Evolutionary conservation across 2,888 invertebrate genomes (phyloP).

Genomic region (Stenodera caucasica): DNA sequence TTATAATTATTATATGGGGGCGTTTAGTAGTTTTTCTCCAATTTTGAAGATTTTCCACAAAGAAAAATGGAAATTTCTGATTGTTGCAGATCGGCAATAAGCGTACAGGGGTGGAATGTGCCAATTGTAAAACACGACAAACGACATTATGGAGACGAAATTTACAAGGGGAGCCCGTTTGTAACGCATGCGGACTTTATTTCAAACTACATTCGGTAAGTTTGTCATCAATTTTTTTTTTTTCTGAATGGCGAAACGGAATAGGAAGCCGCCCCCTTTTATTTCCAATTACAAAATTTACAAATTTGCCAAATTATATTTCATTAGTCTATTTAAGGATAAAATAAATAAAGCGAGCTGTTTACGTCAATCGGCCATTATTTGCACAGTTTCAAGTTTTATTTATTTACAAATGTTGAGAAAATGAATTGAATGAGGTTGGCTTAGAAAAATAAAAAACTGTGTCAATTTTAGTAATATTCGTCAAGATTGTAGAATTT

Average conservation of each 20-base stretch:
- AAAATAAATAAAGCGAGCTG: neutral
- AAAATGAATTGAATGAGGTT: neutral
- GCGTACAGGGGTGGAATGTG: slow-evolving; percentile 82
- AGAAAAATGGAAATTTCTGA: neutral
- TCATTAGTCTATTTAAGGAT: neutral
- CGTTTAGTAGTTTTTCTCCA: no score
- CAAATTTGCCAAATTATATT: slow-evolving; percentile 2
- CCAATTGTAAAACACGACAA: slow-evolving; percentile 93
- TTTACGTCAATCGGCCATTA: neutral
- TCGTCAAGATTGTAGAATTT: neutral
- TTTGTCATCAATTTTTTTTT: slow-evolving; percentile 21
- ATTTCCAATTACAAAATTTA: slow-evolving; percentile 9
- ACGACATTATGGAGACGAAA: slow-evolving; percentile 98
- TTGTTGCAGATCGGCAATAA: slow-evolving; percentile 63
- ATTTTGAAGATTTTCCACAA: no score
- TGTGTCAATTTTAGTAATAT: neutral
- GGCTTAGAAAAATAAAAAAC: neutral
- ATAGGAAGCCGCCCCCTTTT: slow-evolving; percentile 20
- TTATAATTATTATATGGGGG: neutral
- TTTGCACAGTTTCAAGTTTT: neutral
- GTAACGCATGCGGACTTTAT: slow-evolving; percentile 93
- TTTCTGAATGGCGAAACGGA: slow-evolving; percentile 19
- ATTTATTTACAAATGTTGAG: neutral
- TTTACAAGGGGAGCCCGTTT: slow-evolving; percentile 97
- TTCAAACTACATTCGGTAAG: slow-evolving; percentile 81